Conservation (phyloP, 2,888 invertebrate species). For the Drosophila phalerata region DNA sequence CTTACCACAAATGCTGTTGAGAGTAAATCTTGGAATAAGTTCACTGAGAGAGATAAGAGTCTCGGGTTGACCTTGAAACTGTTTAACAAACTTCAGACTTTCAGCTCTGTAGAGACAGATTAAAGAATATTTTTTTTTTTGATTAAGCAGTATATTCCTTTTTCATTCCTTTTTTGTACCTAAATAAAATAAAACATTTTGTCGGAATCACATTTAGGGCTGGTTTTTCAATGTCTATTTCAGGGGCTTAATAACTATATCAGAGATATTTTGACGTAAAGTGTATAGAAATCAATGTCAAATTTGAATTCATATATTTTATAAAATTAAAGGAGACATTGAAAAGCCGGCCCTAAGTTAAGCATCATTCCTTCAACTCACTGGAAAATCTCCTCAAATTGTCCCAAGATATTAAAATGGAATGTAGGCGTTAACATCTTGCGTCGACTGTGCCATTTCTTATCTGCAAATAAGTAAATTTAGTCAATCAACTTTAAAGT, state of each 20-base stretch:
- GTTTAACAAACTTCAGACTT: slow-evolving; percentile 73
- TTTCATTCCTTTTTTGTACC: no score
- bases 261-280: no score
- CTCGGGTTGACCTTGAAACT: slow-evolving; percentile 49
- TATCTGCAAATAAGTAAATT: slow-evolving; percentile 43
- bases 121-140: no score
- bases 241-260: no score
- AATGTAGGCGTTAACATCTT: slow-evolving; percentile 82
- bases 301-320: no score
- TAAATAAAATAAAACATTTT: no score
- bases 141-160: no score
- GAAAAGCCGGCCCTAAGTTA: no score
- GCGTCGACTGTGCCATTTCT: slow-evolving; percentile 81
- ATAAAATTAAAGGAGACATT: no score
- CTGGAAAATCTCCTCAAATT: slow-evolving; percentile 82
- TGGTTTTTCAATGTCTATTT: no score
- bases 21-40: slow-evolving; percentile 77
- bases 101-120: slow-evolving; percentile 63
- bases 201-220: no score
- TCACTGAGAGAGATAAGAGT: slow-evolving; percentile 62
- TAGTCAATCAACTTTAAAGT: not conserved
- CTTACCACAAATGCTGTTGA: slow-evolving; percentile 80
- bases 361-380: slow-evolving; percentile 29
- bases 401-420: slow-evolving; percentile 80
- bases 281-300: no score